A percentile compares a stretch with the other conserved stretches of the same genome.
phyloP scores from a whole-genome alignment of 2,113 vertebrate genomes.

The Gobiocypris rarus region DNA sequence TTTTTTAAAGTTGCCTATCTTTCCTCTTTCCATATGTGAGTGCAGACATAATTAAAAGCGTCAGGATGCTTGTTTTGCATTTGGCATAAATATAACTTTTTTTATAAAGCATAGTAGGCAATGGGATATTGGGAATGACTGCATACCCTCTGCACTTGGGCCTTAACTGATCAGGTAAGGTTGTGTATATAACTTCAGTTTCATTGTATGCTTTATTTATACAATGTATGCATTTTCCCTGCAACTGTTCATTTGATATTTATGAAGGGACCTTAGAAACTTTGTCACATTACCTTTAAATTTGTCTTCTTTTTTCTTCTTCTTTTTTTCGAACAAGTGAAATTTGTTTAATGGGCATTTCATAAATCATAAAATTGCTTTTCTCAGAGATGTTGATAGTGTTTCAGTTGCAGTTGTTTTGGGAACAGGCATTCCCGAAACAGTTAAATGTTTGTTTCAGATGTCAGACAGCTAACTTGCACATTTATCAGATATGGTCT shows the following conservation, averaged over 20 bases:
- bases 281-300: neutral
- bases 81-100: constrained; percentile 61
- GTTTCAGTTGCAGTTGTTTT: neutral
- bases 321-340: neutral
- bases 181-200: constrained; percentile 56
- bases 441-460: neutral
- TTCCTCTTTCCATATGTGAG: constrained; percentile 23
- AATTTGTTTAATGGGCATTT: neutral
- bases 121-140: constrained; percentile 55
- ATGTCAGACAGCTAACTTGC: neutral
- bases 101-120: constrained; percentile 66
- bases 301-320: neutral
- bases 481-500: neutral
- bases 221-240: constrained; percentile 9
- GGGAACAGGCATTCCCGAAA: neutral
- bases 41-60: constrained; percentile 19
- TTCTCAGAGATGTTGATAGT: neutral
- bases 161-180: constrained; percentile 81
- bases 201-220: constrained; percentile 35
- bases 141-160: constrained; percentile 70
- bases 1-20: constrained; percentile 35
- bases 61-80: constrained; percentile 46
- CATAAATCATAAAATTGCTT: neutral
- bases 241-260: constrained; percentile 56
- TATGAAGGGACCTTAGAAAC: constrained; percentile 56